Evolutionary conservation across 1,140 invertebrate species (phyloP).

Genomic region (Luehdorfia chinensis): DNA sequence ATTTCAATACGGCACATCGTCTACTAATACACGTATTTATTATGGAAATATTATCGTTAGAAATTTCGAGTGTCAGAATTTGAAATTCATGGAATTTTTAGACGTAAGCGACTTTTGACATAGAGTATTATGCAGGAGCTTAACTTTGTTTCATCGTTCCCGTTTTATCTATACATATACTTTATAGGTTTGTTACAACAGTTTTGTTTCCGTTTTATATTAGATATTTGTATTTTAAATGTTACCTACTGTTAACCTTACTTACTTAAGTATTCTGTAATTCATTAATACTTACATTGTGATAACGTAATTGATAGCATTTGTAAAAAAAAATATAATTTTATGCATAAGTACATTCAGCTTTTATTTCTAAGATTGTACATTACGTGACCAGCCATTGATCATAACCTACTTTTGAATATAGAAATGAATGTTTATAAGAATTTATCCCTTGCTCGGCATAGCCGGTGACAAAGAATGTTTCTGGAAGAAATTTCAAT

Average conservation of each 20-base stretch:
- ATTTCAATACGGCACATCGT: conserved; percentile 41
- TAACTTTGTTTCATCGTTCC: not conserved
- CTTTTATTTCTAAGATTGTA: too few species aligned
- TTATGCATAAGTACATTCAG: too few species aligned
- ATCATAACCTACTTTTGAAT: conserved; percentile 3
- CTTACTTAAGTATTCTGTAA: too few species aligned
- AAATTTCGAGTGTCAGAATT: conserved; percentile 21
- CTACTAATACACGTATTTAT: conserved; percentile 33
- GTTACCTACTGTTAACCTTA: too few species aligned
- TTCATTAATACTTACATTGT: too few species aligned
- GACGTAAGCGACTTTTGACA: conserved; percentile 9
- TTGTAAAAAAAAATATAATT: too few species aligned
- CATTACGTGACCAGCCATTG: too few species aligned
- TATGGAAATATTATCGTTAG: conserved; percentile 33
- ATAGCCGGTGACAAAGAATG: conserved; percentile 14
- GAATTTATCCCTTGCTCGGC: conserved; percentile 9
- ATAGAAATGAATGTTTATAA: conserved; percentile 8
- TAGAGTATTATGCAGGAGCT: conserved; percentile 11
- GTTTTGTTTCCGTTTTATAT: too few species aligned
- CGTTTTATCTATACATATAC: too few species aligned
- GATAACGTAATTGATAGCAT: too few species aligned
- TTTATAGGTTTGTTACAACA: too few species aligned
- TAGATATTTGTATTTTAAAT: too few species aligned
- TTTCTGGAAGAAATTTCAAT: conserved; percentile 15
- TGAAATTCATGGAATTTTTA: conserved; percentile 24